Conservation (phyloP, 2,888 invertebrate genomes). For the Caprella mutica region DNA sequence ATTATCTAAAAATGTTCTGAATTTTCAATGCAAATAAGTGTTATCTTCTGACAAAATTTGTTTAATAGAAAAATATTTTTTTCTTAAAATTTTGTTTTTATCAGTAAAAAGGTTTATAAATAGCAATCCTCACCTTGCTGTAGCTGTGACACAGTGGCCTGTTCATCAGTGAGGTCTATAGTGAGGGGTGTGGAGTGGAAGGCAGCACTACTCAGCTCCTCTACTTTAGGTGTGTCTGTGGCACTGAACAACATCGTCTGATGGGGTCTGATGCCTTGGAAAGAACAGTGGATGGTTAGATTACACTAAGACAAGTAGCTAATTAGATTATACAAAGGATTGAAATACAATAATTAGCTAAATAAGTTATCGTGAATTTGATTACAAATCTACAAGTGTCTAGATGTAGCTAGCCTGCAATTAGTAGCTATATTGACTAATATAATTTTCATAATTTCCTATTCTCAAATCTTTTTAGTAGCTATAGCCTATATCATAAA, state of each 20-base stretch:
- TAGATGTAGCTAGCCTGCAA: too few species aligned
- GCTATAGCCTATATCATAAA: neutral
- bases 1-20: too few species aligned
- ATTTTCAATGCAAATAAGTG: too few species aligned
- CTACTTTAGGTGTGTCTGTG: slow-evolving; percentile 83
- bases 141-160: slow-evolving; percentile 49
- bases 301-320: neutral
- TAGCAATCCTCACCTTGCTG: slow-evolving; percentile 42
- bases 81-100: too few species aligned
- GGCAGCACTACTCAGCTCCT: slow-evolving; percentile 74
- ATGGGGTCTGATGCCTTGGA: slow-evolving; percentile 46
- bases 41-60: too few species aligned
- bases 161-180: slow-evolving; percentile 50
- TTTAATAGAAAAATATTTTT: too few species aligned
- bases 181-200: slow-evolving; percentile 87
- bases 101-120: too few species aligned
- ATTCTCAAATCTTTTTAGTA: too few species aligned
- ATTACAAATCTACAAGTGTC: too few species aligned
- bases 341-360: neutral
- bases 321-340: neutral
- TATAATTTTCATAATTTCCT: too few species aligned
- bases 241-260: slow-evolving; percentile 98
- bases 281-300: neutral
- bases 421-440: too few species aligned
- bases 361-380: neutral